Evolutionary conservation across 2,113 vertebrate genomes (phyloP).

Genomic region (Sardina pilchardus): DNA sequence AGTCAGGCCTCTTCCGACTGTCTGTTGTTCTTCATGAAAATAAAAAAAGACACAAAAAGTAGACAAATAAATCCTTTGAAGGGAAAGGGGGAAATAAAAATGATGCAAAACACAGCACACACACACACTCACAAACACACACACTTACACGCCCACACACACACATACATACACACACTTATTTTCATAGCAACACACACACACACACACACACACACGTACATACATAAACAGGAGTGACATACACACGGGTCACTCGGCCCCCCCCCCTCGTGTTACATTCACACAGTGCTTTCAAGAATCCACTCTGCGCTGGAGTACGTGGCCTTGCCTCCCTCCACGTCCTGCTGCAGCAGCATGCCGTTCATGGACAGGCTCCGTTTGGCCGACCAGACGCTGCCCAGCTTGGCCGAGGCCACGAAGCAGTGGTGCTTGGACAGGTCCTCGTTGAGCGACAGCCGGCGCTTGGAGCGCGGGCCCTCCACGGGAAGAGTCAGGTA

Average conservation of each 20-base stretch:
- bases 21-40: constrained; percentile 48
- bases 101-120: constrained; percentile 44
- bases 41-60: constrained; percentile 28
- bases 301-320: constrained; percentile 88
- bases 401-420: constrained; percentile 61
- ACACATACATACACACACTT: constrained; percentile 23
- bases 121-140: neutral
- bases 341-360: constrained; percentile 76
- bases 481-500: constrained; percentile 81
- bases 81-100: constrained; percentile 40
- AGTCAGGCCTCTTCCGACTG: constrained; percentile 57
- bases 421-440: constrained; percentile 66
- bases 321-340: constrained; percentile 72
- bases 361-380: constrained; percentile 91
- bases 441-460: constrained; percentile 85
- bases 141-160: constrained; percentile 17
- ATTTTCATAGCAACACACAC: constrained; percentile 17
- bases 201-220: no score
- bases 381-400: constrained; percentile 71
- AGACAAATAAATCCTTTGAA: constrained; percentile 26
- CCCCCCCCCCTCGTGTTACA: constrained; percentile 21
- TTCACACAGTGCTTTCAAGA: constrained; percentile 92
- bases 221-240: neutral
- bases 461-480: constrained; percentile 76
- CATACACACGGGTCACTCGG: constrained; percentile 36